Conservation (phyloP, 2,113 vertebrate genomes). For the Euleptes europaea region DNA sequence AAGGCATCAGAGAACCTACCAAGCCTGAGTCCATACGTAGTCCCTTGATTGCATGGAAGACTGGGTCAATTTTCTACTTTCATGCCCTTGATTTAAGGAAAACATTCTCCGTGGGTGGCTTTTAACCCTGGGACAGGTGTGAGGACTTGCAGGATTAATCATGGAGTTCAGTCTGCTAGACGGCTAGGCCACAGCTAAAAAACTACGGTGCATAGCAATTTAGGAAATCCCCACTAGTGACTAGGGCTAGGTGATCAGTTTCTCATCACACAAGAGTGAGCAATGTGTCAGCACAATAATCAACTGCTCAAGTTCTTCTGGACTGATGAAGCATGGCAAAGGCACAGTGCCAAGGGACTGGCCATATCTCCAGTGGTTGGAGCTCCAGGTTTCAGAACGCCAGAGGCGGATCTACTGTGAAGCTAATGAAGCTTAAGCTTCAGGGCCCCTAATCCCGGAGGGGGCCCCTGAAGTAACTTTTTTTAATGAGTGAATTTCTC, state of each 20-base stretch:
- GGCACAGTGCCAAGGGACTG: no score
- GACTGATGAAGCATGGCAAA: neutral
- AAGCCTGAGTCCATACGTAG: neutral
- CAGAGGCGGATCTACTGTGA: no score
- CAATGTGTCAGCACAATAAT: neutral
- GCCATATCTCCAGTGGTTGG: neutral
- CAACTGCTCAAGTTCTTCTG: neutral
- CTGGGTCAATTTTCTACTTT: neutral
- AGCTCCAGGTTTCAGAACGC: no score
- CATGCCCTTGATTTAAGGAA: neutral
- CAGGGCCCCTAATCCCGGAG: no score
- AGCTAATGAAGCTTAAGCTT: no score
- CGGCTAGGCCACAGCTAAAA: neutral
- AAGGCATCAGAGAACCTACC: no score
- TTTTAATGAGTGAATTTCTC: no score
- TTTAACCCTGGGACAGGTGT: neutral
- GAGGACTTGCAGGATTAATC: neutral
- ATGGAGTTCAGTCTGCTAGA: neutral
- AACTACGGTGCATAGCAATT: neutral
- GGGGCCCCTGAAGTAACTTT: no score
- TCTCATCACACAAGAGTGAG: neutral
- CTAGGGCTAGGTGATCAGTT: neutral
- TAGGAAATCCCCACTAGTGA: neutral
- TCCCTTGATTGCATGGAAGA: neutral
- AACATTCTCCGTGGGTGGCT: neutral